Evolutionary conservation across 2,888 invertebrate genomes (phyloP), one percentile per base, ranked within the genome.

Genomic region (Drosophila phalerata): DNA sequence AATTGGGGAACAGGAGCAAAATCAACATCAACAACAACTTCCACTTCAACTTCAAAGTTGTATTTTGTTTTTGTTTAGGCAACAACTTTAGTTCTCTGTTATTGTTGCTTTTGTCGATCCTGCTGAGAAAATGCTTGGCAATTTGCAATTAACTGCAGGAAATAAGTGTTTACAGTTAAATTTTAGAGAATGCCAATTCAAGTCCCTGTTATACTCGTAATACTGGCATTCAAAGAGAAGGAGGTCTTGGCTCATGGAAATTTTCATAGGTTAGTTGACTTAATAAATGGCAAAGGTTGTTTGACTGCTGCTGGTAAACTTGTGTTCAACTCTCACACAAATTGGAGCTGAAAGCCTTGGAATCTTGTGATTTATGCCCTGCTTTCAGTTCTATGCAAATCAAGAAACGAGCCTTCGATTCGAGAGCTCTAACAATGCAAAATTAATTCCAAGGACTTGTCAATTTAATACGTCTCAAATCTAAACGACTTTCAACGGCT

Each of bases 81-180:
- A 62, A 53, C 17, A 73, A 60, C 37, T 60, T 62, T 64, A 11
- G n/a, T 9, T 32, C 30, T 30, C 17, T 49, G 19, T 53, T 25
- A 28, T 32, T 56, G 19, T 47, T 60, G 53, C 45, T 70, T 25
- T 28, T 56, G 57, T 52, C 67, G 62, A 13, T 43, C 13, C 65
- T 42, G 37, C 19, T 53, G 9, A 32, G 47, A 45, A 79, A 81
- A 73, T 75, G 83, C 76, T 86, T 79, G 70, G 76, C 81, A 85
- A 75, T 75, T 66, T 76, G 88, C 88, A 88, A 89, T 89, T 88
- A 89, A 81, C 77, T 79, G 68, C 85, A 79, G 88, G 83, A 89
- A 88, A 85, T 86, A 77, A 77, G 81, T 79, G 75, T 77, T 81
- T 75, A 75, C 79, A 73, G 65, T 69, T 72, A 51, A 62, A 68